These are phyloP conservation scores for Caenorhabditis briggsae DNA, from an alignment of 1,140 invertebrate species.

Conservation along the genomic window DNA sequence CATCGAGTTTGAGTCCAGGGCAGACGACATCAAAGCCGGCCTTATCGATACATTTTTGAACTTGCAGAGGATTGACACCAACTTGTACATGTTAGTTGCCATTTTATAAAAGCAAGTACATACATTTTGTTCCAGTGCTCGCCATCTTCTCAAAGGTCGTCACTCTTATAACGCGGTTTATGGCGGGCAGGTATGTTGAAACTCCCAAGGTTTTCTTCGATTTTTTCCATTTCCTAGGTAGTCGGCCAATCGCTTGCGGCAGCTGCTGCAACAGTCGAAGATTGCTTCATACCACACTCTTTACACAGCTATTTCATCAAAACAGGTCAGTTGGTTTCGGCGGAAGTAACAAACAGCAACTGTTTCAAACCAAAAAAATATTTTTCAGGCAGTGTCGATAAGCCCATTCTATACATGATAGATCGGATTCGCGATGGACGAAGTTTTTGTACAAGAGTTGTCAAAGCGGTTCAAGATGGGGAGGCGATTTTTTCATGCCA, in stretches of 20 bases:
- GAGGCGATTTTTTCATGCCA: constrained; percentile 71
- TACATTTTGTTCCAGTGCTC: constrained; percentile 45
- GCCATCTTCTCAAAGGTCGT: constrained; percentile 62
- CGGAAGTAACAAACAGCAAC: constrained; percentile 16
- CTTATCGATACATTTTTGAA: constrained; percentile 63
- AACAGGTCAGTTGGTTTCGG: constrained; percentile 66
- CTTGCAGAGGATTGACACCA: constrained; percentile 63
- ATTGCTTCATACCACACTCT: constrained; percentile 70
- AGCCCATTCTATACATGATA: constrained; percentile 71
- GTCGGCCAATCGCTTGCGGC: constrained; percentile 68
- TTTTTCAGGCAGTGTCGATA: constrained; percentile 65
- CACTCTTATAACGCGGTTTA: constrained; percentile 64
- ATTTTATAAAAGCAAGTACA: background rate
- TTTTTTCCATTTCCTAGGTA: constrained; percentile 20
- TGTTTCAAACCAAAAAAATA: background rate
- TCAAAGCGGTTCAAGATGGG: constrained; percentile 73
- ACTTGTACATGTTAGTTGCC: constrained; percentile 61
- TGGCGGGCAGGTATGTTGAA: constrained; percentile 59
- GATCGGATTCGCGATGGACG: constrained; percentile 70
- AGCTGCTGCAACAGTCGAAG: constrained; percentile 71
- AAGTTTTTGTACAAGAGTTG: constrained; percentile 72
- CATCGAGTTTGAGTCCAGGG: constrained; percentile 58
- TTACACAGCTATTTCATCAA: constrained; percentile 74
- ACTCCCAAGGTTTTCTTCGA: background rate
- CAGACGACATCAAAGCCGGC: constrained; percentile 57